phyloP scores from a whole-genome alignment of 2,797 vertebrate genomes.

The Propithecus deckenii region DNA sequence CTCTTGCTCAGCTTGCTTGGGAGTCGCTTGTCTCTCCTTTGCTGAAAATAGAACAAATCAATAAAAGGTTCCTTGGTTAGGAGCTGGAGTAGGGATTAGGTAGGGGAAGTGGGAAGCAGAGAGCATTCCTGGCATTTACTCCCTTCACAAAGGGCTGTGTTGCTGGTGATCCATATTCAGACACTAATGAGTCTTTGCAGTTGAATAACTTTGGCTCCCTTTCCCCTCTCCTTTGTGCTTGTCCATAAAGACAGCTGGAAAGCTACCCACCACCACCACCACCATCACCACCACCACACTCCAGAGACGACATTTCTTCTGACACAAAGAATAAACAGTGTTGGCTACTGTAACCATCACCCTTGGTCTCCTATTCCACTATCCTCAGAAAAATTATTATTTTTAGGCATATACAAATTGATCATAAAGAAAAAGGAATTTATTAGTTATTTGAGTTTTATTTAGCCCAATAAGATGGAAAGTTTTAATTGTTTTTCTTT shows the following conservation, averaged over 20 bases:
- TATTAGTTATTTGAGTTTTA: background rate
- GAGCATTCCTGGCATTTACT: background rate
- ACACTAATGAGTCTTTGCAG: background rate
- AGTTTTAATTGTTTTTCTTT: background rate
- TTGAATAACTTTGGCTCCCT: background rate
- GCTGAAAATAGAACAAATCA: background rate
- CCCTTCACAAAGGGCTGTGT: background rate
- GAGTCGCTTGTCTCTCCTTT: background rate
- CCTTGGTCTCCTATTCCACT: background rate
- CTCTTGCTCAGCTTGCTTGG: background rate
- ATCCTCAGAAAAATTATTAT: background rate
- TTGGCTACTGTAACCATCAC: background rate
- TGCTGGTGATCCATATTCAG: background rate
- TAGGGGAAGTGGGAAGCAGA: background rate
- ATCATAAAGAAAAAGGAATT: background rate
- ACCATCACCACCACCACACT: background rate
- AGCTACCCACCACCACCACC: background rate
- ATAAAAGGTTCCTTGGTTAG: background rate
- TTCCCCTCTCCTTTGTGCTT: background rate
- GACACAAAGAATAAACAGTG: background rate
- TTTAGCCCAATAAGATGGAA: background rate
- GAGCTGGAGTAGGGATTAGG: background rate
- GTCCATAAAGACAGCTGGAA: conserved; percentile 1
- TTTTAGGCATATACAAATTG: background rate
- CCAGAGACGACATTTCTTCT: background rate